phyloP scores from a whole-genome alignment of 1,140 invertebrate species.

The Achatina immaculata region DNA sequence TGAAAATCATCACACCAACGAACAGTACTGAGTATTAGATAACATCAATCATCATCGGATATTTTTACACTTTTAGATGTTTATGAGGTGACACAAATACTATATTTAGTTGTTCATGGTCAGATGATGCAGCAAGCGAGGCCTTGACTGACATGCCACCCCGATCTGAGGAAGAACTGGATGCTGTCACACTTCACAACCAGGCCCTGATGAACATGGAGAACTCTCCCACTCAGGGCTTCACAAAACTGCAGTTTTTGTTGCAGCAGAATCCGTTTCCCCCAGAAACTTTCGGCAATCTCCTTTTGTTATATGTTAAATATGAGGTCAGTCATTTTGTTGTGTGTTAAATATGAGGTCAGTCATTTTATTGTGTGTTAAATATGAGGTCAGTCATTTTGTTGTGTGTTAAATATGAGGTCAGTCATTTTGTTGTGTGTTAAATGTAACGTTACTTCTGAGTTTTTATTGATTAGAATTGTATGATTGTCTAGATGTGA shows the following conservation, averaged over 20 bases:
- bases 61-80: too few species aligned
- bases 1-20: too few species aligned
- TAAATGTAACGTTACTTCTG: slow-evolving; percentile 90
- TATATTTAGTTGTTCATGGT: too few species aligned
- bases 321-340: slow-evolving; percentile 78
- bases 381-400: background rate
- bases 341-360: slow-evolving; percentile 4
- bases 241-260: slow-evolving; percentile 97
- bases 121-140: slow-evolving; percentile 90
- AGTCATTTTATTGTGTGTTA: slow-evolving; percentile 5
- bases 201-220: slow-evolving; percentile 97
- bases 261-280: slow-evolving; percentile 94
- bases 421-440: slow-evolving; percentile 85
- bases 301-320: slow-evolving; percentile 94
- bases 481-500: too few species aligned
- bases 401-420: slow-evolving; percentile 1
- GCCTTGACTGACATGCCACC: slow-evolving; percentile 98
- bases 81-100: too few species aligned
- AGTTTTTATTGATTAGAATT: too few species aligned
- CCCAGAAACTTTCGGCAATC: slow-evolving; percentile 96
- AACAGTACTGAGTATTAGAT: too few species aligned
- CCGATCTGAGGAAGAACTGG: slow-evolving; percentile 93
- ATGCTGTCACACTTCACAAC: slow-evolving; percentile 98
- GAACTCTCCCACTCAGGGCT: slow-evolving; percentile 89
- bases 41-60: too few species aligned